phyloP scores from a whole-genome alignment of 2,888 invertebrate genomes.

The Drosophila rubida region DNA sequence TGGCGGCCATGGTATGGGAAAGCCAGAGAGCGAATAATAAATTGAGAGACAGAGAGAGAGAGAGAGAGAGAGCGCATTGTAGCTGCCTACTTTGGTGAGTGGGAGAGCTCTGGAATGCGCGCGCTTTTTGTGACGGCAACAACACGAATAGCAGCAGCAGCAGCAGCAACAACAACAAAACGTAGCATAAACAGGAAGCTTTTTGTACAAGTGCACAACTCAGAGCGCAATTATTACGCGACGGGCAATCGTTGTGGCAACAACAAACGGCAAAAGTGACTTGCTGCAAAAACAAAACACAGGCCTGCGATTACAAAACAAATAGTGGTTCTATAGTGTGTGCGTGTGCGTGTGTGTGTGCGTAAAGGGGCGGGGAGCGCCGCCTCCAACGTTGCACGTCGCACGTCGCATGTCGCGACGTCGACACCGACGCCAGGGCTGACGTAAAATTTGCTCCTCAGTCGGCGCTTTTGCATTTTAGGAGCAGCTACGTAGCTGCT shows the following conservation, averaged over 20 bases:
- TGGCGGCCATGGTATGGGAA: constrained; percentile 66
- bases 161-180: constrained; percentile 13
- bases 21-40: constrained; percentile 24
- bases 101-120: constrained; percentile 73
- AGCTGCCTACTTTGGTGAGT: constrained; percentile 33
- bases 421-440: constrained; percentile 54
- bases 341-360: constrained; percentile 10
- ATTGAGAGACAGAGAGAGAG: constrained; percentile 26
- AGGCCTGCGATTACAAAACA: constrained; percentile 48
- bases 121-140: constrained; percentile 61
- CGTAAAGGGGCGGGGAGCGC: constrained; percentile 14
- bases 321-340: constrained; percentile 48
- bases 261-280: constrained; percentile 57
- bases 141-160: constrained; percentile 24
- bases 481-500: constrained; percentile 37
- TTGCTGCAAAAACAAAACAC: constrained; percentile 59
- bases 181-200: constrained; percentile 70
- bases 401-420: background rate
- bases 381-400: constrained; percentile 34
- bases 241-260: constrained; percentile 73
- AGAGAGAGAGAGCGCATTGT: constrained; percentile 9
- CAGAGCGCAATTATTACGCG: constrained; percentile 69
- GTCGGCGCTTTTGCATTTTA: constrained; percentile 45
- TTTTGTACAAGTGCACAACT: constrained; percentile 72
- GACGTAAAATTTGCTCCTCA: constrained; percentile 32